Base-by-base conservation (phyloP, 2,113 vertebrate genomes). In the Haemorhous mexicanus region DNA sequence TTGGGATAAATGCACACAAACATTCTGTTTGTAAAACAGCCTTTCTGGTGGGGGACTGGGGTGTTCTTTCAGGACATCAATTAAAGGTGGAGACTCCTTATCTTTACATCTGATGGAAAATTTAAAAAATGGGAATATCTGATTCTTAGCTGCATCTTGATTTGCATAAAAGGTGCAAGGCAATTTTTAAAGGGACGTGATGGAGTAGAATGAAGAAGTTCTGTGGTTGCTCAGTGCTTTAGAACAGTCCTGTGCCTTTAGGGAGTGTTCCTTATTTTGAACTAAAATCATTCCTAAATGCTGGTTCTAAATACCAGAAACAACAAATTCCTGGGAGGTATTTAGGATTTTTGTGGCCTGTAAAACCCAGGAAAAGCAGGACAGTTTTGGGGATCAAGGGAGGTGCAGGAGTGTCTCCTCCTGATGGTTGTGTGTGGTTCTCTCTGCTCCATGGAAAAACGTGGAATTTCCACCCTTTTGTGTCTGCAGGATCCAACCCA, bases 401-500 rank as follows among this genome's bases (percentile, higher is more conserved):
- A 49, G 11, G 10, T 13, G 23, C 30, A 63, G 39, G 17, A 52
- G 2, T 19, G 4, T 64, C 30, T 87, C 20, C 27, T 81, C 39
- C 37, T 28, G 17, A 7, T 13, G 26, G 35, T 0, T 81, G 24
- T 49, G 24, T n/a, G 16, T 37, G 52, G 17, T 52, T 74, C 56
- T 82, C 53, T 87, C 27, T 83, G 39, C 59, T 84, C 69, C 49
- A 16, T 2, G 16, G 67, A 77, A 63, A 83, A 86, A 7, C 0
- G 3, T 2, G 41, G 32, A 19, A 24, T 50, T 88, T 93, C 87
- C 67, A 64, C 30, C 79, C 10, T 80, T 92, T 95, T 97, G 52
- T 97, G 58, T 86, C 85, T 93, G 52, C 97, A 99, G 98, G 99
- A 99, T 75, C 97, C 98, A n/a, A 87, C 95, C 86, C 98, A 99